phyloP scores from a whole-genome alignment of 2,113 vertebrate genomes.

The Neoarius graeffei region DNA sequence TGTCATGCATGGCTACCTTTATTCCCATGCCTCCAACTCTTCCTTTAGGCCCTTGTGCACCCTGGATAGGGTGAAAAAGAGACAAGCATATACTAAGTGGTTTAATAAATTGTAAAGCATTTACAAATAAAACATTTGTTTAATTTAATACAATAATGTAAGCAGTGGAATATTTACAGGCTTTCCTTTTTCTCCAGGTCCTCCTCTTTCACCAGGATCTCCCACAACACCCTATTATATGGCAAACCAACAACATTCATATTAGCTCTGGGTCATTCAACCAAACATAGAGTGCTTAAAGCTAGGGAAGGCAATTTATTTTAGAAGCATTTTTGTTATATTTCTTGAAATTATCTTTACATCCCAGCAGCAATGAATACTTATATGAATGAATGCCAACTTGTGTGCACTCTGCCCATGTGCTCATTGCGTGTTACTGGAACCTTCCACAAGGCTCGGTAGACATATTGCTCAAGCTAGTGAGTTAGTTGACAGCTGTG shows the following conservation, averaged over 20 bases:
- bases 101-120: neutral
- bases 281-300: neutral
- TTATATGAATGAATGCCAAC: too few species aligned
- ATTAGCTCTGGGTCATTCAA: neutral
- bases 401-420: too few species aligned
- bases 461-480: too few species aligned
- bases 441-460: too few species aligned
- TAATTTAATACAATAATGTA: neutral
- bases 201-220: constrained; percentile 75
- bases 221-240: constrained; percentile 74
- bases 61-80: constrained; percentile 56
- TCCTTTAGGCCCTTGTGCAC: constrained; percentile 67
- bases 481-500: too few species aligned
- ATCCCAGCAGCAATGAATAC: too few species aligned
- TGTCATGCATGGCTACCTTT: constrained; percentile 63
- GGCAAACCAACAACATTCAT: neutral
- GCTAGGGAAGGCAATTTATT: too few species aligned
- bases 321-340: too few species aligned
- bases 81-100: neutral
- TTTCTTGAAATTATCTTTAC: too few species aligned
- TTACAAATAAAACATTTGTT: neutral
- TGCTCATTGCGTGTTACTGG: too few species aligned
- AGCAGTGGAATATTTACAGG: constrained; percentile 68
- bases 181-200: constrained; percentile 71
- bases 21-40: constrained; percentile 64